These are phyloP conservation scores for Pelobates cultripes DNA, from an alignment of 2,797 vertebrate genomes.

Conservation along the genomic window DNA sequence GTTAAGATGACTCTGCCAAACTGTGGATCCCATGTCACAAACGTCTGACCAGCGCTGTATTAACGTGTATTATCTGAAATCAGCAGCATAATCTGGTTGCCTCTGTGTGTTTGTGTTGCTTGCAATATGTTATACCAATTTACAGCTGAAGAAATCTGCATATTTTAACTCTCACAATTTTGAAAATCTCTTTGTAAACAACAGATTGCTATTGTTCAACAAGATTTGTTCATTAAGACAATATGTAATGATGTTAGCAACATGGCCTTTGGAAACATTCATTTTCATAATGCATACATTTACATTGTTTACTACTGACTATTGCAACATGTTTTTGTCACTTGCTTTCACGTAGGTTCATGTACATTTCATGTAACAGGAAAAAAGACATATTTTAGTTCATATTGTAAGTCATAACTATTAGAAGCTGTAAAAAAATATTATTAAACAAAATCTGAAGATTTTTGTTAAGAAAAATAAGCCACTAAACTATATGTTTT, in stretches of 20 bases:
- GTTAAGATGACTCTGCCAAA: no score
- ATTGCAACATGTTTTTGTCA: not conserved
- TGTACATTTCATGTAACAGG: no score
- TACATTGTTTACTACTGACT: not conserved
- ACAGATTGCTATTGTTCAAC: constrained; percentile 51
- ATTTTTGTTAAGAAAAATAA: no score
- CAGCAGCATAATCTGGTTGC: constrained; percentile 16
- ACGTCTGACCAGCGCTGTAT: no score
- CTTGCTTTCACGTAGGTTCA: no score
- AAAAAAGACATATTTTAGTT: no score
- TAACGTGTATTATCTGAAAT: no score
- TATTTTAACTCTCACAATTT: constrained; percentile 32
- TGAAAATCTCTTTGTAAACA: constrained; percentile 43
- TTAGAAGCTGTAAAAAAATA: no score
- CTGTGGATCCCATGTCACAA: no score
- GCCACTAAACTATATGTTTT: no score
- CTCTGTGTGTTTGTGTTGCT: not conserved
- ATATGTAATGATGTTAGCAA: constrained; percentile 38
- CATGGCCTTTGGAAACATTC: constrained; percentile 8
- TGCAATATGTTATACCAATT: constrained; percentile 39
- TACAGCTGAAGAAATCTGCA: constrained; percentile 25
- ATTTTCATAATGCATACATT: constrained; percentile 1
- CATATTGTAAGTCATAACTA: no score
- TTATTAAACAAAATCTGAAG: no score
- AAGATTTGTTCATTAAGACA: constrained; percentile 46